Evolutionary conservation across 2,113 vertebrate genomes (phyloP).

Genomic region (Girardinichthys multiradiatus): DNA sequence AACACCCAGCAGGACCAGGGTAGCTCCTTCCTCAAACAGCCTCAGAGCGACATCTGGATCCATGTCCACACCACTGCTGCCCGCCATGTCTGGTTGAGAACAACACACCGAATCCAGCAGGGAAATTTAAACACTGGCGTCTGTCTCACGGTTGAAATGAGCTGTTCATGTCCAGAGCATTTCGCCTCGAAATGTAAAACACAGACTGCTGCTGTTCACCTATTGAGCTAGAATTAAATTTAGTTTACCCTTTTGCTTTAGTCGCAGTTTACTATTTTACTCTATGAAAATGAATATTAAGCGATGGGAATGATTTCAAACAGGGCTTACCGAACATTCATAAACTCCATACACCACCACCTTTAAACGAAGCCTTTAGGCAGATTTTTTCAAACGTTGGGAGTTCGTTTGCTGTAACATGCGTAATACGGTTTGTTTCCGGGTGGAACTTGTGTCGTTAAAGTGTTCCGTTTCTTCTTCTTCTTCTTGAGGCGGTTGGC

Average conservation of each 20-base stretch:
- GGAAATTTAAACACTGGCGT: background rate
- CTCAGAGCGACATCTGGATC: conserved; percentile 87
- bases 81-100: conserved; percentile 49
- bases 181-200: background rate
- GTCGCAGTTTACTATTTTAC: no score
- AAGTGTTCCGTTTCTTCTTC: conserved; percentile 20
- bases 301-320: no score
- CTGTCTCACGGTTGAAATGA: background rate
- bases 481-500: background rate
- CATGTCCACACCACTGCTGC: conserved; percentile 73
- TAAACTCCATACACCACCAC: background rate
- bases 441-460: conserved; percentile 14
- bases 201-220: background rate
- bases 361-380: background rate
- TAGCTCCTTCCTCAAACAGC: conserved; percentile 93
- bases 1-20: conserved; percentile 87
- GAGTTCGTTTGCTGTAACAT: background rate
- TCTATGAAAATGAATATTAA: no score
- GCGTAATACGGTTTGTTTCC: conserved; percentile 7
- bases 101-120: background rate
- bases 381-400: conserved; percentile 7
- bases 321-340: no score
- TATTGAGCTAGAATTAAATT: background rate
- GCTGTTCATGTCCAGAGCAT: background rate
- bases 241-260: background rate